Conservation (phyloP, 2,888 invertebrate genomes). For the Eupithecia abbreviata region DNA sequence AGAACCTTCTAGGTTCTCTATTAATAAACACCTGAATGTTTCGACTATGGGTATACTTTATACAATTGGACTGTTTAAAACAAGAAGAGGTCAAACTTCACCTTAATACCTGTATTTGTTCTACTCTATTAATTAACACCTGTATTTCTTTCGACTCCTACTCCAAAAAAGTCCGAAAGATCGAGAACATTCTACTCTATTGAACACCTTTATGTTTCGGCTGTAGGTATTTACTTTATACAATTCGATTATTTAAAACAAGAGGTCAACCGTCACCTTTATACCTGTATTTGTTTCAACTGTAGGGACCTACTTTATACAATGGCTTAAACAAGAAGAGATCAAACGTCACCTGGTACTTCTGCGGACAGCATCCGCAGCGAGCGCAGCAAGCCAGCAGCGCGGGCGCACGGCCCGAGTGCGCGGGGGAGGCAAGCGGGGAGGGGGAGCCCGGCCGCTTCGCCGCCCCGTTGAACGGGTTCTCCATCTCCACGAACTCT, state of each 20-base stretch:
- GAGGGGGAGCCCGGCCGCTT: constrained; percentile 96
- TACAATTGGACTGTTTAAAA: not conserved
- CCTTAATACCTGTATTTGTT: constrained; percentile 85
- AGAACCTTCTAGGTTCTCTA: not conserved
- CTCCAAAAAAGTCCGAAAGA: no score
- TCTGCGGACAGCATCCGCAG: constrained; percentile 93
- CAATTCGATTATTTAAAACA: not conserved
- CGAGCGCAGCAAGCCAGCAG: constrained; percentile 94
- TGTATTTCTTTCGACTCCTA: no score
- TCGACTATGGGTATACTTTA: not conserved
- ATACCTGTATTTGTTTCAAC: no score
- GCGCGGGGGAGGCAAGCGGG: constrained; percentile 93
- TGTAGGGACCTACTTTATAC: no score
- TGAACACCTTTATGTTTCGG: no score
- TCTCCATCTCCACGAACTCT: constrained; percentile 98
- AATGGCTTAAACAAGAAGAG: not conserved
- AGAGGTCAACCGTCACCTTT: constrained; percentile 83
- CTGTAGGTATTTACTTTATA: no score
- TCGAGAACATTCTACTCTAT: no score
- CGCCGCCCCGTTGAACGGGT: constrained; percentile 96
- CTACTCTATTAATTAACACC: no score
- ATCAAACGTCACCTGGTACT: constrained; percentile 89
- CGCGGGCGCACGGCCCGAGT: constrained; percentile 89
- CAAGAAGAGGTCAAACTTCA: constrained; percentile 61
- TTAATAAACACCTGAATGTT: not conserved